Evolutionary conservation across 2,797 vertebrate species (phyloP).

Genomic region (Acridotheres tristis): DNA sequence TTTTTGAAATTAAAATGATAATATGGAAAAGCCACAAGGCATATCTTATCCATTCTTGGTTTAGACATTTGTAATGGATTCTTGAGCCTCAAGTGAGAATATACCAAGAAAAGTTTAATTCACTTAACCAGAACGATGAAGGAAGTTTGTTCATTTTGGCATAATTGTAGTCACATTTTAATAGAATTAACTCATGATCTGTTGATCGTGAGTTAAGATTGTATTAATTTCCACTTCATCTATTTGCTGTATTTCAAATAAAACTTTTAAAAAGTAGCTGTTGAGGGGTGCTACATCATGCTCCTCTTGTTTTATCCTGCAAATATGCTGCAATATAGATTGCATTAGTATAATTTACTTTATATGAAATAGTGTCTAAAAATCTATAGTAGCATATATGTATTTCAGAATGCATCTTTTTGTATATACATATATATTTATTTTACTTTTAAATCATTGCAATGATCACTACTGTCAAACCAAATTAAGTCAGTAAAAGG

Average conservation of each 20-base stretch:
- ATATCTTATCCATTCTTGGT: not conserved
- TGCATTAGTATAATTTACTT: not conserved
- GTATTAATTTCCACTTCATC: slow-evolving; percentile 17
- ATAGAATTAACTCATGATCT: slow-evolving; percentile 10
- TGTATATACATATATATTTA: not conserved
- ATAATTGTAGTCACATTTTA: slow-evolving; percentile 11
- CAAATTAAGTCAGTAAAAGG: not conserved
- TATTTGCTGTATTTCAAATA: not conserved
- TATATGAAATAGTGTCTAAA: not conserved
- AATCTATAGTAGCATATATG: not conserved
- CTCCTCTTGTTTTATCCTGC: not conserved
- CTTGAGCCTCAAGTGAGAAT: slow-evolving; percentile 8
- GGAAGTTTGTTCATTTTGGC: slow-evolving; percentile 43
- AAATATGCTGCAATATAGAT: not conserved
- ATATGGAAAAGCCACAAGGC: slow-evolving; percentile 6
- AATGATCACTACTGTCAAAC: not conserved
- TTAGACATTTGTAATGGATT: slow-evolving; percentile 15
- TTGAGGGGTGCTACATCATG: not conserved
- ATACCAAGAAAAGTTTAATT: slow-evolving; percentile 25
- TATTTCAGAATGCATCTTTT: not conserved
- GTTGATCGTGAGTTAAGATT: not conserved
- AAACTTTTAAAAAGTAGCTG: not conserved
- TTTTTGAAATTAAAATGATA: slow-evolving; percentile 47
- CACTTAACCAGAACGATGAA: not conserved
- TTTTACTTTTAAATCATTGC: not conserved